Evolutionary conservation across 2,888 invertebrate species (phyloP).

Genomic region (Leptopilina myrica): DNA sequence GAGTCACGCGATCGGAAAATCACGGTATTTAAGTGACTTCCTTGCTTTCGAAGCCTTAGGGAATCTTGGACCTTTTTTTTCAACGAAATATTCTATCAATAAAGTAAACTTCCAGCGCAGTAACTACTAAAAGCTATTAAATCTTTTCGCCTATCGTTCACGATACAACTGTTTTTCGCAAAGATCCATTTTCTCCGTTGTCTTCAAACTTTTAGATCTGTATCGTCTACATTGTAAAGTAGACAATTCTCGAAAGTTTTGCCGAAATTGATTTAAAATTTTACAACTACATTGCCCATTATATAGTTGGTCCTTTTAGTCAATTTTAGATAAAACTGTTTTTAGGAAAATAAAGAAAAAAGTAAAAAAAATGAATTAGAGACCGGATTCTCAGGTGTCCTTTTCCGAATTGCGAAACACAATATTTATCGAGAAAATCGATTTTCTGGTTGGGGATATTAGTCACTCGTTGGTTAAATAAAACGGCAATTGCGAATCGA

Average conservation of each 20-base stretch:
- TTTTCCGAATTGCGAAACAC: neutral
- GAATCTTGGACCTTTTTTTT: neutral
- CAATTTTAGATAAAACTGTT: neutral
- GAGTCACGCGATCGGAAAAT: slow-evolving; percentile 37
- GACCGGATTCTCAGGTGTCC: neutral
- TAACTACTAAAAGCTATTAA: neutral
- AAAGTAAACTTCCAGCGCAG: slow-evolving; percentile 4
- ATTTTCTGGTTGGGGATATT: slow-evolving; percentile 13
- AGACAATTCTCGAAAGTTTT: too few relatives aligned
- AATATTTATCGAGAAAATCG: slow-evolving; percentile 26
- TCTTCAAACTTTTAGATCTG: neutral
- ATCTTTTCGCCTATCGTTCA: neutral
- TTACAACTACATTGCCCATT: too few relatives aligned
- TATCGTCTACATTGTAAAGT: too few relatives aligned
- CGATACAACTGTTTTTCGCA: neutral
- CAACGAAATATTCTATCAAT: slow-evolving; percentile 1
- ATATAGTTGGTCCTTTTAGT: too few relatives aligned
- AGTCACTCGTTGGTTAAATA: slow-evolving; percentile 39
- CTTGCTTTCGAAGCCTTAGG: slow-evolving; percentile 3
- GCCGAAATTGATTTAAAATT: too few relatives aligned
- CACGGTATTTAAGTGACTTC: slow-evolving; percentile 17
- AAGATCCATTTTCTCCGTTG: neutral
- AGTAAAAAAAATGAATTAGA: neutral
- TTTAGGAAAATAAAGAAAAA: too few relatives aligned
- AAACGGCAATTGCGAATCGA: slow-evolving; percentile 29